phyloP scores from a whole-genome alignment of 2,113 vertebrate species.

The Beaufortia kweichowensis region DNA sequence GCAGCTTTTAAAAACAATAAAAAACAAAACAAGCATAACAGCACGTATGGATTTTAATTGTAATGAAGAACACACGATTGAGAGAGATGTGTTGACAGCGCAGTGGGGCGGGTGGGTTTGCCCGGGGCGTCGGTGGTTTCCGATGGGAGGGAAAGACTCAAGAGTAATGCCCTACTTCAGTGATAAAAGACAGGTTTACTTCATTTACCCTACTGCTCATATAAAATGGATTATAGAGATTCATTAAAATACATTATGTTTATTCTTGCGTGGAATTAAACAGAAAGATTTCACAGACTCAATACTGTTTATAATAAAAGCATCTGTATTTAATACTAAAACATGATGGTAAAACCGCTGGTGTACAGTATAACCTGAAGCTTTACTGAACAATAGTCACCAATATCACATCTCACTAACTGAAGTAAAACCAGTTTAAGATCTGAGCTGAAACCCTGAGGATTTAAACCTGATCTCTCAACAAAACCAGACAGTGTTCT shows the following conservation, averaged over 20 bases:
- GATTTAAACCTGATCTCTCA: too few relatives aligned
- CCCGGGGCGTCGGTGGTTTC: constrained; percentile 38
- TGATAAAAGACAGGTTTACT: constrained; percentile 54
- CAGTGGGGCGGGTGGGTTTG: not conserved
- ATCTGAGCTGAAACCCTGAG: too few relatives aligned
- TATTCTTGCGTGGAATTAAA: too few relatives aligned
- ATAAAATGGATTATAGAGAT: constrained; percentile 51
- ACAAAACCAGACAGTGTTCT: too few relatives aligned
- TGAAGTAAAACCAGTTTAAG: too few relatives aligned
- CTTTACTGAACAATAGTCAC: too few relatives aligned
- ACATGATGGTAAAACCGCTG: not conserved
- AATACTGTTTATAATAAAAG: constrained; percentile 4
- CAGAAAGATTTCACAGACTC: not conserved
- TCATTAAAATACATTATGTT: constrained; percentile 37
- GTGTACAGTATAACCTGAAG: too few relatives aligned
- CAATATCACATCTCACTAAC: too few relatives aligned
- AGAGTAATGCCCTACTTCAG: constrained; percentile 53
- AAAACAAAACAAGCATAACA: not conserved
- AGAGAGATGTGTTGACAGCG: constrained; percentile 28
- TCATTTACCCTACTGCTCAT: constrained; percentile 50
- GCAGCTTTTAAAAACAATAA: not conserved
- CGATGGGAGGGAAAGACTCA: constrained; percentile 16
- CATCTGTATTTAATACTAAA: too few relatives aligned
- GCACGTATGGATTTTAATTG: not conserved
- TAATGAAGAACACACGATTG: not conserved